Conservation (phyloP, 2,888 invertebrate genomes). For the Leptinotarsa haldemani region DNA sequence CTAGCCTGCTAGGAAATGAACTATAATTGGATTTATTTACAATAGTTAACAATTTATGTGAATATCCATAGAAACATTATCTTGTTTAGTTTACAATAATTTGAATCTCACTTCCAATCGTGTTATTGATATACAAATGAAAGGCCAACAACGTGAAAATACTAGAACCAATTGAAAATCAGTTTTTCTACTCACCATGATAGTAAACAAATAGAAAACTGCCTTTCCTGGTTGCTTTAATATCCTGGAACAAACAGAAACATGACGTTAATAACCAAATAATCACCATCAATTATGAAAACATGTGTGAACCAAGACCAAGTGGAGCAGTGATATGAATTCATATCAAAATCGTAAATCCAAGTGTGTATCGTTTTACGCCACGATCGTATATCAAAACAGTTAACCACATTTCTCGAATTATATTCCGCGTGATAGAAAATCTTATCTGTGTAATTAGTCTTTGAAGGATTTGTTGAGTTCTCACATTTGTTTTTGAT, state of each 20-base stretch:
- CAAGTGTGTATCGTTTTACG: constrained; percentile 40
- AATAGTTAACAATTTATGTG: too few species aligned
- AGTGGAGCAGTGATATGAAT: constrained; percentile 37
- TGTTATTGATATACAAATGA: too few species aligned
- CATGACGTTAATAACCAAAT: constrained; percentile 40
- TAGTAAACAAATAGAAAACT: constrained; percentile 51
- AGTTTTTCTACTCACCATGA: constrained; percentile 50
- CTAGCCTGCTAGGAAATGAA: too few species aligned
- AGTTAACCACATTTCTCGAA: constrained; percentile 41
- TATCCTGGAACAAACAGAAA: constrained; percentile 53
- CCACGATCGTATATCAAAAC: constrained; percentile 43
- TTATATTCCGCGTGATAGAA: constrained; percentile 33
- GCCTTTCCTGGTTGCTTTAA: constrained; percentile 53
- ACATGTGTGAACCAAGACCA: constrained; percentile 36
- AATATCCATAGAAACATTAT: too few species aligned
- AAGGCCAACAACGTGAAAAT: too few species aligned
- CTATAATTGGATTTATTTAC: too few species aligned
- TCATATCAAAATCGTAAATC: constrained; percentile 34
- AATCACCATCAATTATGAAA: constrained; percentile 40
- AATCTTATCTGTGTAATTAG: constrained; percentile 24
- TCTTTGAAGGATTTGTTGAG: constrained; percentile 21
- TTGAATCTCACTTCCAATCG: too few species aligned
- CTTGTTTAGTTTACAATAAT: too few species aligned
- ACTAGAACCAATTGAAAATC: constrained; percentile 21
- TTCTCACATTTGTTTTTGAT: constrained; percentile 28